A percentile compares a stretch with the other conserved stretches of the same genome.
These are phyloP conservation scores for Delichon dasypus DNA, from an alignment of 2,797 vertebrate genomes.

Conservation along the genomic window DNA sequence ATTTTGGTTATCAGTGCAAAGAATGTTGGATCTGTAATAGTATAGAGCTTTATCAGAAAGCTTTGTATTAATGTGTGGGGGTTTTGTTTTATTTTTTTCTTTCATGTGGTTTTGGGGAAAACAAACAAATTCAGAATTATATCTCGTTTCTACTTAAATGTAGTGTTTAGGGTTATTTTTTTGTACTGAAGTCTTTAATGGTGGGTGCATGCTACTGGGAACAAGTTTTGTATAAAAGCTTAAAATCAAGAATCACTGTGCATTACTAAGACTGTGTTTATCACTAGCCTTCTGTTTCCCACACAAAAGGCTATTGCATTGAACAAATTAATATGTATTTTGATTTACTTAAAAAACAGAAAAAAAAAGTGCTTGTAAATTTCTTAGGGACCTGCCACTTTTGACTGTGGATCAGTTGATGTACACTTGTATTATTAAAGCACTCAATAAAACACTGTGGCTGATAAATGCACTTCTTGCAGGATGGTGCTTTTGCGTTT, in stretches of 20 bases:
- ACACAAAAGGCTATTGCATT: constrained; percentile 84
- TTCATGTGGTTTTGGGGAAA: constrained; percentile 84
- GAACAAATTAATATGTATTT: constrained; percentile 92
- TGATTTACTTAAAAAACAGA: constrained; percentile 80
- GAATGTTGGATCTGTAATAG: constrained; percentile 93
- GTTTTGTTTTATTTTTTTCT: constrained; percentile 44
- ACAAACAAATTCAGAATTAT: constrained; percentile 86
- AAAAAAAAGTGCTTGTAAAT: constrained; percentile 92
- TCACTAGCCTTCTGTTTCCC: constrained; percentile 81
- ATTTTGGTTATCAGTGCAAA: constrained; percentile 94
- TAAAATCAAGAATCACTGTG: constrained; percentile 85
- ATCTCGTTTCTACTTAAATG: constrained; percentile 85
- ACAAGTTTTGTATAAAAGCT: constrained; percentile 86
- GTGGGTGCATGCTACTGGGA: constrained; percentile 94
- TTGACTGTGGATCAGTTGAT: constrained; percentile 95
- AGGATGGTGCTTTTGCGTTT: constrained; percentile 9
- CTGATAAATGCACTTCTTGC: constrained; percentile 70
- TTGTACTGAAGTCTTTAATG: constrained; percentile 87
- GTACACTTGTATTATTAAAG: constrained; percentile 99
- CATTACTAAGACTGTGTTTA: constrained; percentile 85
- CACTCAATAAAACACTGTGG: constrained; percentile 96
- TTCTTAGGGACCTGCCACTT: constrained; percentile 93
- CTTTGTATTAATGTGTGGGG: constrained; percentile 87
- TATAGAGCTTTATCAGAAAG: constrained; percentile 88
- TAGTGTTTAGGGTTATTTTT: constrained; percentile 84